These are phyloP conservation scores for Drosophila nasuta DNA, from an alignment of 1,140 invertebrate genomes.

Conservation along the genomic window DNA sequence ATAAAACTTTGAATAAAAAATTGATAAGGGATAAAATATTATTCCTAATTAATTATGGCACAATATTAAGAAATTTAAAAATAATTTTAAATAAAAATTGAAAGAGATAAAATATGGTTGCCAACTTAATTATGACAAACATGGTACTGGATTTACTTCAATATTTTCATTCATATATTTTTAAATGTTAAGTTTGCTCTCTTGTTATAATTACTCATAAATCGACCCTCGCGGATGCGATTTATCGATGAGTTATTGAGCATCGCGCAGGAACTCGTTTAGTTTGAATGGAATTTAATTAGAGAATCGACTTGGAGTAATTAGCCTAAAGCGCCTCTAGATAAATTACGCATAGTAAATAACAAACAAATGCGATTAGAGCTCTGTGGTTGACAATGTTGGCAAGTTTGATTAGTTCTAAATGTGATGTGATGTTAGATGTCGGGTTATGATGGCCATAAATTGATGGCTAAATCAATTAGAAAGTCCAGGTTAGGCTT, in stretches of 20 bases:
- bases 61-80: no score
- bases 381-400: slow-evolving; percentile 12
- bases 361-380: slow-evolving; percentile 1
- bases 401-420: slow-evolving; percentile 14
- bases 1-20: no score
- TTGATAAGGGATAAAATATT: no score
- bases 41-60: no score
- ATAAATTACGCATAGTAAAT: not conserved
- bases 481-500: slow-evolving; percentile 47
- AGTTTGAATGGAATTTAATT: slow-evolving; percentile 34
- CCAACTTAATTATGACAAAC: no score
- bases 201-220: no score
- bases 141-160: no score
- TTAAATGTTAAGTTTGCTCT: no score
- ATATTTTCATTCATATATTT: no score
- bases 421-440: no score
- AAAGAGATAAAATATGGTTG: no score
- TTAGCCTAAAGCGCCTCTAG: slow-evolving; percentile 47
- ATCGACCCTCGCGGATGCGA: slow-evolving; percentile 8
- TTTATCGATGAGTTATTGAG: slow-evolving; percentile 22
- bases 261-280: slow-evolving; percentile 31
- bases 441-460: slow-evolving; percentile 15
- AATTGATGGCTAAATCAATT: slow-evolving; percentile 68
- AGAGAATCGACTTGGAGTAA: slow-evolving; percentile 36
- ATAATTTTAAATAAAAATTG: no score